Conservation (phyloP, 1,140 invertebrate genomes). For the Magallana ariakensis region DNA sequence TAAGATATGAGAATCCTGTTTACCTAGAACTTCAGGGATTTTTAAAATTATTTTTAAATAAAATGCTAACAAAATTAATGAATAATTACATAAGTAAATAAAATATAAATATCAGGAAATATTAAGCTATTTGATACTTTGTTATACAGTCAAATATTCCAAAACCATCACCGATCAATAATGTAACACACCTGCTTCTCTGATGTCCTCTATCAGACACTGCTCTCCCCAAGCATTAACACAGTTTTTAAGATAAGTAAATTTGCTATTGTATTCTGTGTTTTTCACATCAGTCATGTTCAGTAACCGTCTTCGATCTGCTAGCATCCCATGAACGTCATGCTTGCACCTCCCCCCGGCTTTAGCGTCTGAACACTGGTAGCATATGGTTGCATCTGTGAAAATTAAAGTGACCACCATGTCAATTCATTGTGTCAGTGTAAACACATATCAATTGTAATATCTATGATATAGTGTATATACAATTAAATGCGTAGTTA, state of each 20-base stretch:
- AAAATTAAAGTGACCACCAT: background rate
- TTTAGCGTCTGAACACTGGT: conserved; percentile 16
- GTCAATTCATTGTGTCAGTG: too few species aligned
- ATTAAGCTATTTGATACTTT: too few species aligned
- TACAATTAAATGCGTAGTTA: too few species aligned
- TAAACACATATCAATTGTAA: too few species aligned
- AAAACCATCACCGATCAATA: too few species aligned
- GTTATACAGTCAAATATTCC: background rate
- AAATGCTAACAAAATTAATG: too few species aligned
- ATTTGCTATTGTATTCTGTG: background rate
- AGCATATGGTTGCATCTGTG: background rate
- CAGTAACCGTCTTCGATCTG: background rate
- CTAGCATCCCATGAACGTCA: background rate
- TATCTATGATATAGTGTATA: too few species aligned
- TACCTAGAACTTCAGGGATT: too few species aligned
- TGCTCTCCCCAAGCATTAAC: background rate
- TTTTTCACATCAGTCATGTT: background rate
- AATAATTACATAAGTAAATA: too few species aligned
- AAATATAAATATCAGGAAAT: too few species aligned
- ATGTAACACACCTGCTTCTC: background rate
- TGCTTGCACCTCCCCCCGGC: background rate
- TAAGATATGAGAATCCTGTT: too few species aligned
- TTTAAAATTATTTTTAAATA: too few species aligned
- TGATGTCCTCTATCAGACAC: conserved; percentile 18
- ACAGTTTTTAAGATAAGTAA: conserved; percentile 21